Evolutionary conservation across 1,140 invertebrate species (phyloP).

Genomic region (Euborellia annulipes): DNA sequence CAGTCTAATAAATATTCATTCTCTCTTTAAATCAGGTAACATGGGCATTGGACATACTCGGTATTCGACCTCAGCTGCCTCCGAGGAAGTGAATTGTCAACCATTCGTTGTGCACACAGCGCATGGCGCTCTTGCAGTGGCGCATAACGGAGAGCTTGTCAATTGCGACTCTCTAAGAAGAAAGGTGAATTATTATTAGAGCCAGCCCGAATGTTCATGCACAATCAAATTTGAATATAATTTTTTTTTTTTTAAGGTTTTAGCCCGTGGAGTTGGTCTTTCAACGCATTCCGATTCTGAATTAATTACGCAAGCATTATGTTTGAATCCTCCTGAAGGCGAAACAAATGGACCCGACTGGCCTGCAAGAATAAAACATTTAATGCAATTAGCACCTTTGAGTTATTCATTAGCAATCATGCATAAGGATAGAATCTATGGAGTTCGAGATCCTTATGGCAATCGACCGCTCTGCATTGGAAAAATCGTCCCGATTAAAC

Average conservation of each 20-base stretch:
- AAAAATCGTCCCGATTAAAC: constrained; percentile 57
- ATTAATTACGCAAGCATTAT: constrained; percentile 88
- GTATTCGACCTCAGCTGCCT: constrained; percentile 88
- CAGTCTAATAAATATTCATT: no score
- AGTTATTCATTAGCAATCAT: constrained; percentile 92
- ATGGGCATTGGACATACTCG: constrained; percentile 91
- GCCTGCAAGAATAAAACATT: constrained; percentile 76
- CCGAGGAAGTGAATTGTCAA: constrained; percentile 85
- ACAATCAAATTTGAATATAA: no score
- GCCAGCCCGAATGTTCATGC: no score
- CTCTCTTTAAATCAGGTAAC: no score
- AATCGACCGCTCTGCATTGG: constrained; percentile 90
- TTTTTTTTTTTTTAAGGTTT: constrained; percentile 53
- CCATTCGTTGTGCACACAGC: constrained; percentile 94
- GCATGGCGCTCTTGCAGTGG: constrained; percentile 84
- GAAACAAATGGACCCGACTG: constrained; percentile 76
- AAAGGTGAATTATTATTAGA: no score
- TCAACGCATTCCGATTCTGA: constrained; percentile 94
- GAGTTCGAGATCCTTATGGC: constrained; percentile 87
- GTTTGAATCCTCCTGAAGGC: constrained; percentile 82
- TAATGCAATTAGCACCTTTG: constrained; percentile 78
- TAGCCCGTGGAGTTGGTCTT: constrained; percentile 77
- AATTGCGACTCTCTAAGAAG: constrained; percentile 77
- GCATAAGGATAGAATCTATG: constrained; percentile 86
- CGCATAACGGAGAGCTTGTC: constrained; percentile 96